Percentiles rank a stretch among this genome's conserved stretches.
These are phyloP conservation scores for Epizoanthus rinbou DNA, from an alignment of 92 coral and sea anemone species.

Conservation along the genomic window DNA sequence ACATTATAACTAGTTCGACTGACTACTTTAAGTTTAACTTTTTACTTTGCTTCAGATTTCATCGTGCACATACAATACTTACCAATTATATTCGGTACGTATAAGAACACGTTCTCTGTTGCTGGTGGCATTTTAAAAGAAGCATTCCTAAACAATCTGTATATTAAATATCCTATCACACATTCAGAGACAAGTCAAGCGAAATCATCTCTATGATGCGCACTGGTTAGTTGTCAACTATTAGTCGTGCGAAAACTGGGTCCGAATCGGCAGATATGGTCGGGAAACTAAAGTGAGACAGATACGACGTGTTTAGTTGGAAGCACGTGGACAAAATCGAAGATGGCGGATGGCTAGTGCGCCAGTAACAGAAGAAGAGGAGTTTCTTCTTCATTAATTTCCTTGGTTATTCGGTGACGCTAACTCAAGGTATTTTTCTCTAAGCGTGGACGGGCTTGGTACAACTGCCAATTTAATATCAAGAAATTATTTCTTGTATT, in stretches of 20 bases:
- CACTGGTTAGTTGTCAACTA: no score
- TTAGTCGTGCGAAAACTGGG: conserved; percentile 5
- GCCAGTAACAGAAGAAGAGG: no score
- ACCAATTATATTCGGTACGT: conserved; percentile 87
- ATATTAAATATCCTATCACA: not conserved
- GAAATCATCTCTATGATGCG: no score
- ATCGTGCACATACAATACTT: conserved; percentile 16
- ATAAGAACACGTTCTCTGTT: conserved; percentile 58
- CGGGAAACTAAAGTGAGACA: conserved; percentile 22
- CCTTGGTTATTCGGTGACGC: no score
- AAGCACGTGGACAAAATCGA: not conserved
- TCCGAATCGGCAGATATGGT: not conserved
- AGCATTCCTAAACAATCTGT: not conserved
- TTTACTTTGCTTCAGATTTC: not conserved
- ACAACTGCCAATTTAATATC: not conserved
- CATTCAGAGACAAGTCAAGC: not conserved
- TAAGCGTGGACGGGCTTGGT: no score
- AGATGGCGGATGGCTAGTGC: conserved; percentile 28
- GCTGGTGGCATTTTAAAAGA: not conserved
- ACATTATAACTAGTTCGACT: no score
- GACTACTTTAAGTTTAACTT: not conserved
- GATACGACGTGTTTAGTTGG: not conserved
- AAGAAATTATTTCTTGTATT: not conserved
- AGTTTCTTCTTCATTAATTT: no score
- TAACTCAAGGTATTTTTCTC: no score